These are phyloP conservation scores for Lineus longissimus DNA, from an alignment of 1,140 invertebrate species.

Conservation along the genomic window DNA sequence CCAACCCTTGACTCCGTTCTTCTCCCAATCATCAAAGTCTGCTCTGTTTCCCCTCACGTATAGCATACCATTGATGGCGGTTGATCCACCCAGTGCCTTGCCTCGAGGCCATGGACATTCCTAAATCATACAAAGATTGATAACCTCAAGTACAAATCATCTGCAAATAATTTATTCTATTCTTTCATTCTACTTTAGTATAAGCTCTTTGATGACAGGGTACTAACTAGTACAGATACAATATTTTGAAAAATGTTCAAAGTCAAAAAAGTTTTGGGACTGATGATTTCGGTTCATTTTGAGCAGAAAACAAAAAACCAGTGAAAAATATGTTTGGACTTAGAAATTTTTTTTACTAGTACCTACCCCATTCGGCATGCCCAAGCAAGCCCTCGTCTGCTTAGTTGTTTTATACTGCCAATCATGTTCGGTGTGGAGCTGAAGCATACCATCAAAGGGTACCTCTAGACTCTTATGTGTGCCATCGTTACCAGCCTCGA, in stretches of 20 bases:
- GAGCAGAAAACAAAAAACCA: no score
- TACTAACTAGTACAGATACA: no score
- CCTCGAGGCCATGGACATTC: constrained; percentile 46
- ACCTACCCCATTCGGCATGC: constrained; percentile 68
- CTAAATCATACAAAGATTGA: constrained; percentile 15
- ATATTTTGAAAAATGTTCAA: no score
- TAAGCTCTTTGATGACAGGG: no score
- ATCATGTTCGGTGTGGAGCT: constrained; percentile 59
- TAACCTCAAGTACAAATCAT: no score
- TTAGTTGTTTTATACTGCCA: constrained; percentile 92
- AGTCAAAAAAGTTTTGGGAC: no score
- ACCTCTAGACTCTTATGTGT: constrained; percentile 69
- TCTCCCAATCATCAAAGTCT: constrained; percentile 90
- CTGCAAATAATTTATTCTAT: no score
- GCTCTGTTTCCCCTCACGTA: constrained; percentile 85
- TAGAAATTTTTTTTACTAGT: no score
- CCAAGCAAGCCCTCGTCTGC: constrained; percentile 75
- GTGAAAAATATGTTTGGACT: no score
- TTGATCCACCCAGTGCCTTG: constrained; percentile 70
- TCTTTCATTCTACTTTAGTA: no score
- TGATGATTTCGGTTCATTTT: no score
- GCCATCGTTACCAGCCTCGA: constrained; percentile 89
- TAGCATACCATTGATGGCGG: constrained; percentile 91
- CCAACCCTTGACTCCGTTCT: constrained; percentile 85
- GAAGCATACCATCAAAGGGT: constrained; percentile 20